phyloP scores from a whole-genome alignment of 2,888 invertebrate genomes.

The Drosophila mulleri region DNA sequence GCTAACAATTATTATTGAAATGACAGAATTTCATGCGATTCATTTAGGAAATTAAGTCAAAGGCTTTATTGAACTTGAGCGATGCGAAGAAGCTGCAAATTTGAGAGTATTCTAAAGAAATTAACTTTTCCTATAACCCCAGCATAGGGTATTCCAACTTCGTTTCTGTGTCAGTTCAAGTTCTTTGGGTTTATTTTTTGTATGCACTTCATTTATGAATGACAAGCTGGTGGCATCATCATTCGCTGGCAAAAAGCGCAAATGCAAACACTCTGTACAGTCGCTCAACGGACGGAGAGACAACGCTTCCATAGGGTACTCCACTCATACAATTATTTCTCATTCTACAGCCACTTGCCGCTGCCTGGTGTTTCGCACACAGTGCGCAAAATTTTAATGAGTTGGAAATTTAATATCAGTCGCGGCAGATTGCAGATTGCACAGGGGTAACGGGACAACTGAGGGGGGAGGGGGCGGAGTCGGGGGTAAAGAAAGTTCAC shows the following conservation, averaged over 20 bases:
- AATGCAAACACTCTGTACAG: slow-evolving; percentile 59
- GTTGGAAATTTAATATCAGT: slow-evolving; percentile 79
- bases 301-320: slow-evolving; percentile 25
- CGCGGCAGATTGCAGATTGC: slow-evolving; percentile 62
- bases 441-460: slow-evolving; percentile 7
- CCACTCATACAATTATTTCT: slow-evolving; percentile 18
- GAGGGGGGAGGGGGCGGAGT: neutral
- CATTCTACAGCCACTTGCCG: slow-evolving; percentile 24
- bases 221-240: slow-evolving; percentile 41
- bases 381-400: slow-evolving; percentile 79
- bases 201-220: slow-evolving; percentile 63
- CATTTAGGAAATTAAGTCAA: slow-evolving; percentile 66
- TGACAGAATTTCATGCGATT: slow-evolving; percentile 45
- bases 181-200: slow-evolving; percentile 4
- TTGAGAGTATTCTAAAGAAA: neutral
- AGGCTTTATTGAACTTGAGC: slow-evolving; percentile 49
- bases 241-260: slow-evolving; percentile 46
- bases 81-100: slow-evolving; percentile 11
- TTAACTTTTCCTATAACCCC: neutral
- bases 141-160: neutral
- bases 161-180: neutral
- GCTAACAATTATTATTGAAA: slow-evolving; percentile 43
- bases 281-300: slow-evolving; percentile 6
- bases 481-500: slow-evolving; percentile 1
- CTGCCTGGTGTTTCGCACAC: slow-evolving; percentile 51